Percentiles rank a stretch among this genome's conserved stretches.
Evolutionary conservation across 2,797 vertebrate species (phyloP).

Genomic region (Garrulus glandarius): DNA sequence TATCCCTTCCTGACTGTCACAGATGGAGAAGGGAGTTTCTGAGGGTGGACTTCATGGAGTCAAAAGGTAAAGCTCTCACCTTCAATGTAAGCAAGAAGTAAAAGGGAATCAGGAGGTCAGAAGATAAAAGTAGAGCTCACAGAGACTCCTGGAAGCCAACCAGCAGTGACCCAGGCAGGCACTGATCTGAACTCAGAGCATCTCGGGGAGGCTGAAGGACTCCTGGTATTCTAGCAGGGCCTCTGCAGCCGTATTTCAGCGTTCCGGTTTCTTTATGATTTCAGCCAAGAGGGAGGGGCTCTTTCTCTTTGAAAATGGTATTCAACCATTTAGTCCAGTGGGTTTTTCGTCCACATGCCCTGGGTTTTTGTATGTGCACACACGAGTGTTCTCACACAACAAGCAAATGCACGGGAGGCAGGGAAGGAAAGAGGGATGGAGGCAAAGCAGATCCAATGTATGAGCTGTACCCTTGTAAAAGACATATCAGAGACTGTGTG

Average conservation of each 20-base stretch:
- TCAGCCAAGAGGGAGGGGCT: not conserved
- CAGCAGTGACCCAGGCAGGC: not conserved
- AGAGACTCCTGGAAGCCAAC: not conserved
- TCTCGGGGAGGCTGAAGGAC: rapidly evolving
- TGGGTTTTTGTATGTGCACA: not conserved
- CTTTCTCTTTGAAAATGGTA: not conserved
- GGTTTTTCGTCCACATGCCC: not conserved
- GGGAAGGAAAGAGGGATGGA: not conserved
- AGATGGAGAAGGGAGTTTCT: not conserved
- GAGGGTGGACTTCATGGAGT: not conserved
- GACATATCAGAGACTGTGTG: not conserved
- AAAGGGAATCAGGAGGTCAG: not conserved
- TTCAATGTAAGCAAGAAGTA: not conserved
- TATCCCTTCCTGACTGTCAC: not conserved
- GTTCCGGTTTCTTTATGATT: not conserved
- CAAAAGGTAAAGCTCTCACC: not conserved
- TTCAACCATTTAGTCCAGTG: not conserved
- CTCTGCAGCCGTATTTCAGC: not conserved
- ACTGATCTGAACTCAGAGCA: not conserved
- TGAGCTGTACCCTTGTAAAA: not conserved
- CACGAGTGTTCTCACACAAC: not conserved
- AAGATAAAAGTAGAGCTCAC: not conserved
- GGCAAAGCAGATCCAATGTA: not conserved
- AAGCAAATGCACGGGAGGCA: not conserved
- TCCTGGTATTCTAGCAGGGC: not conserved